These are phyloP conservation scores for Brachionichthys hirsutus DNA, from an alignment of 2,113 vertebrate species.

Conservation along the genomic window DNA sequence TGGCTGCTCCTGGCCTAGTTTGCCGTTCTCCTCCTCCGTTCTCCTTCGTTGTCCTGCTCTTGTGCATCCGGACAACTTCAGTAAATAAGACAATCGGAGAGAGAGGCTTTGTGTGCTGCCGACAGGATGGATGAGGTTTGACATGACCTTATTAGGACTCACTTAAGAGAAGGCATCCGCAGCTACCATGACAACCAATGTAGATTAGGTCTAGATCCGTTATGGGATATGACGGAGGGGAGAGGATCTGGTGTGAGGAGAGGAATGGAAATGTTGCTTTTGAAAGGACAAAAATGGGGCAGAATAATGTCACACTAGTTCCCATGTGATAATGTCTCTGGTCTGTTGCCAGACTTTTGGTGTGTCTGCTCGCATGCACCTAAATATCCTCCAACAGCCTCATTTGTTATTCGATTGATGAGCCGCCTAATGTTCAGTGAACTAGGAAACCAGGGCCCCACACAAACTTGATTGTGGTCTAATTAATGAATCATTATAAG, in stretches of 20 bases:
- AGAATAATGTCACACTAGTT: neutral
- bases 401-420: constrained; percentile 75
- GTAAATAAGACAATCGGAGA: constrained; percentile 20
- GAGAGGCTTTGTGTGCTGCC: constrained; percentile 36
- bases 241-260: constrained; percentile 13
- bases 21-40: constrained; percentile 37
- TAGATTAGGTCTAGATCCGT: constrained; percentile 54
- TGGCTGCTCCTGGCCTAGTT: constrained; percentile 75
- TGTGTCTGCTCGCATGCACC: constrained; percentile 42
- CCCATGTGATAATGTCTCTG: constrained; percentile 41
- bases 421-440: constrained; percentile 74
- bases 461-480: constrained; percentile 45
- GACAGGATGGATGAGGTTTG: constrained; percentile 67
- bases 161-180: constrained; percentile 66
- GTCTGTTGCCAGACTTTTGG: constrained; percentile 15
- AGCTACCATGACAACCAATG: constrained; percentile 43
- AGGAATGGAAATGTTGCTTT: constrained; percentile 5
- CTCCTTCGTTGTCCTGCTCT: constrained; percentile 10
- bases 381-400: constrained; percentile 65
- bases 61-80: constrained; percentile 30
- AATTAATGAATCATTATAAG: constrained; percentile 58
- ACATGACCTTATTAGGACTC: constrained; percentile 73
- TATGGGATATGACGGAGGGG: constrained; percentile 37
- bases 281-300: constrained; percentile 25
- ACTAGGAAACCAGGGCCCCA: constrained; percentile 63